Conservation (phyloP, 2,113 vertebrate species). For the Cyanocitta stelleri region DNA sequence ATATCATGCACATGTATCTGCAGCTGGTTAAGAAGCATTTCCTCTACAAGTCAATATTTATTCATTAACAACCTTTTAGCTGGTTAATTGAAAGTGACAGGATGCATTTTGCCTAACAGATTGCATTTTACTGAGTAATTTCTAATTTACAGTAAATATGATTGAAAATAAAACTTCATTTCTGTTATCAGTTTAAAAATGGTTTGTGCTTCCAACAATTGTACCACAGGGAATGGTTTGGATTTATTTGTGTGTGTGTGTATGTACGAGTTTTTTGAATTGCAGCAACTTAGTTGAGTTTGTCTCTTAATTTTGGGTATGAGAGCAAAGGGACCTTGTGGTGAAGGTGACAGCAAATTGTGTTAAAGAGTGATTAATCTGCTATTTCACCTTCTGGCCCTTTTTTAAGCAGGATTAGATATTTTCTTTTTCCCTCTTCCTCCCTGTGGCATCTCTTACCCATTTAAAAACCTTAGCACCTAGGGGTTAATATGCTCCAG, state of each 20-base stretch:
- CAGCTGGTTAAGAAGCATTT: slow-evolving; percentile 71
- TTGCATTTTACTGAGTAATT: slow-evolving; percentile 50
- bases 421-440: not conserved
- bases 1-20: slow-evolving; percentile 52
- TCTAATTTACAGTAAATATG: slow-evolving; percentile 67
- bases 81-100: slow-evolving; percentile 69
- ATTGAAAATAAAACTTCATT: slow-evolving; percentile 60
- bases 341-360: slow-evolving; percentile 19
- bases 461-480: slow-evolving; percentile 11
- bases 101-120: slow-evolving; percentile 61
- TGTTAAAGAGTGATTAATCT: slow-evolving; percentile 45
- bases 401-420: slow-evolving; percentile 21
- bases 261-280: not conserved
- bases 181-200: slow-evolving; percentile 42
- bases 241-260: not conserved
- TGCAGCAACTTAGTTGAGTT: not conserved
- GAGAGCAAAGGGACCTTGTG: slow-evolving; percentile 1
- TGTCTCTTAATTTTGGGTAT: slow-evolving; percentile 6
- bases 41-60: slow-evolving; percentile 74
- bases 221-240: not conserved
- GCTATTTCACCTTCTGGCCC: slow-evolving; percentile 22
- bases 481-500: slow-evolving; percentile 24
- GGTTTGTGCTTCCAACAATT: slow-evolving; percentile 17
- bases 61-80: slow-evolving; percentile 70
- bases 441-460: slow-evolving; percentile 1